These are phyloP conservation scores for Pentamera pediparva DNA, from an alignment of 53 echinoderm and acorn worm species.

Conservation along the genomic window DNA sequence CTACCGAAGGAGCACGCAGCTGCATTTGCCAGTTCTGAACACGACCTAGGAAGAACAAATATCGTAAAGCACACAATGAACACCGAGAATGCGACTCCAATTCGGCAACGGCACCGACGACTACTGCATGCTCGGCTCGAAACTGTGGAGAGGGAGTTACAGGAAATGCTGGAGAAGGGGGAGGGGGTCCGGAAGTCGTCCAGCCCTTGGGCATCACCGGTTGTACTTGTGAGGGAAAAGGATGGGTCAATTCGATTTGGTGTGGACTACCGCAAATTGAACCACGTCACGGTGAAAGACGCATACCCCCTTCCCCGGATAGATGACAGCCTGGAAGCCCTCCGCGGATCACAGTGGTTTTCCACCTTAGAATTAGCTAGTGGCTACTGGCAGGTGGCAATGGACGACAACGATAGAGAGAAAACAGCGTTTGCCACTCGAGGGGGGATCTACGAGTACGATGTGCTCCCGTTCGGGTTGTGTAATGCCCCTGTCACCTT, in stretches of 20 bases:
- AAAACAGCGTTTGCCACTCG: background rate
- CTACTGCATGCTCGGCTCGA: background rate
- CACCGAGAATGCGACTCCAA: slow-evolving; percentile 5
- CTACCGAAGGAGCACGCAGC: background rate
- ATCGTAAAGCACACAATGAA: slow-evolving; percentile 24
- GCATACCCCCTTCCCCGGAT: background rate
- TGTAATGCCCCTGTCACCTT: background rate
- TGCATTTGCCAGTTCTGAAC: slow-evolving; percentile 3
- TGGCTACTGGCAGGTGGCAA: background rate
- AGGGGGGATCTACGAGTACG: background rate
- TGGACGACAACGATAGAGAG: background rate
- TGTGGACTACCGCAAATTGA: background rate
- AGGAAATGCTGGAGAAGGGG: background rate
- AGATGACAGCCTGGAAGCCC: background rate
- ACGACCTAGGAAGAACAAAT: slow-evolving; percentile 18
- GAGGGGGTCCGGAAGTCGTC: background rate
- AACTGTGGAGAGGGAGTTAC: background rate
- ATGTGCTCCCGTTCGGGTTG: background rate
- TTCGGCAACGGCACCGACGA: background rate
- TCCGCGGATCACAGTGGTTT: background rate
- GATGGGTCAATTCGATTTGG: background rate
- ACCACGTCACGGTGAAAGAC: background rate
- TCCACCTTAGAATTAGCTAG: background rate
- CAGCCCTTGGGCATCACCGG: background rate
- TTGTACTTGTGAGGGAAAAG: background rate